A percentile compares a stretch with the other conserved stretches of the same genome.
Evolutionary conservation across 2,113 vertebrate species (phyloP).

Genomic region (Geothlypis trichas): DNA sequence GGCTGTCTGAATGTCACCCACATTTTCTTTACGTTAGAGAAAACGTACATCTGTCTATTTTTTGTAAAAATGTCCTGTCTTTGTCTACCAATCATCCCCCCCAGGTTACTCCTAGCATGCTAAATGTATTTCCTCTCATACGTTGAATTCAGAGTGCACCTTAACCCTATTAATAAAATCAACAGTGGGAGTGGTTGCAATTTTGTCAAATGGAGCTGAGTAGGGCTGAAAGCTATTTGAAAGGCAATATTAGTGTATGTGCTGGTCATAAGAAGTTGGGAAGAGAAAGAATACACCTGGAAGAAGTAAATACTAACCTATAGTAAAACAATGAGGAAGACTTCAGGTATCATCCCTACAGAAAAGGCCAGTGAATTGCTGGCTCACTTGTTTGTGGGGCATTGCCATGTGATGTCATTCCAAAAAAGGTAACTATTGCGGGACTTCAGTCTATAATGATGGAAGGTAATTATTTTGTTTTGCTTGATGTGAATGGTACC

Average conservation of each 20-base stretch:
- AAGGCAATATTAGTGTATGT: neutral
- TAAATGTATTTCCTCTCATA: neutral
- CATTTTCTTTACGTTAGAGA: neutral
- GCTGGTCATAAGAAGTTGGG: neutral
- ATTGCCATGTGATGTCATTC: neutral
- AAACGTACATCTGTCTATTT: neutral
- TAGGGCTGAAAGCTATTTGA: neutral
- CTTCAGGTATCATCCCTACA: neutral
- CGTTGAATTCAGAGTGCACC: neutral
- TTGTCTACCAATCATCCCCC: neutral
- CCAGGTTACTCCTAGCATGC: neutral
- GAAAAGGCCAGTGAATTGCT: neutral
- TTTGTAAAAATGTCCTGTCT: neutral
- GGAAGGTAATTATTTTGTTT: neutral
- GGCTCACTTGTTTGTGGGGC: neutral
- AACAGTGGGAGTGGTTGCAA: neutral
- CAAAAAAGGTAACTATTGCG: neutral
- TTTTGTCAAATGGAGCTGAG: neutral
- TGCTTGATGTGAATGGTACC: neutral
- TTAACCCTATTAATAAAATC: neutral
- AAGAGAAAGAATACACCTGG: neutral
- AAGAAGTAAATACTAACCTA: neutral
- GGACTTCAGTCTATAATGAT: neutral
- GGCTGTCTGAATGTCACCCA: neutral
- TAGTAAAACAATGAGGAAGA: neutral